Conservation (phyloP, 2,888 invertebrate genomes). For the Meliscaeva auricollis region DNA sequence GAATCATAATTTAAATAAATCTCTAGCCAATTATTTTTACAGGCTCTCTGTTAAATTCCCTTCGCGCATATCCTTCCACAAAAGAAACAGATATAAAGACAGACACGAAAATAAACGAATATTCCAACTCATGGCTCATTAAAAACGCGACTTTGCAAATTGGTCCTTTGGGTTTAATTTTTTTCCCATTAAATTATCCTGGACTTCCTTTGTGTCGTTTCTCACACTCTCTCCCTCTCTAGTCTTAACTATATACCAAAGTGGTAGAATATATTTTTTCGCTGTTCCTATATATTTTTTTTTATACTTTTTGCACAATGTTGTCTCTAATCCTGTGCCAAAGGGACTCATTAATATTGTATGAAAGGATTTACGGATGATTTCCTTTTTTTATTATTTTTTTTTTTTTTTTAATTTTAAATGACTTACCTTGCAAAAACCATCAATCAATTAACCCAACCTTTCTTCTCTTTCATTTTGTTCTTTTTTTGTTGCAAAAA, state of each 20-base stretch:
- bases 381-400: slow-evolving; percentile 8
- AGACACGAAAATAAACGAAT: slow-evolving; percentile 4
- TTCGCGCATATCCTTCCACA: slow-evolving; percentile 10
- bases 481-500: not conserved
- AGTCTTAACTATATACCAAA: slow-evolving; percentile 1
- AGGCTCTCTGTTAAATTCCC: slow-evolving; percentile 11
- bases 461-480: not conserved
- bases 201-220: slow-evolving; percentile 68
- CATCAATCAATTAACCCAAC: slow-evolving; percentile 61
- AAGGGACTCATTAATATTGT: slow-evolving; percentile 72
- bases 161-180: slow-evolving; percentile 75
- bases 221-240: no score
- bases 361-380: slow-evolving; percentile 65
- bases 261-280: slow-evolving; percentile 18
- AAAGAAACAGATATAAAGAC: not conserved
- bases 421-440: slow-evolving; percentile 59
- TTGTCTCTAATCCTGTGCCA: slow-evolving; percentile 65
- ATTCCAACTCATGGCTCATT: slow-evolving; percentile 68
- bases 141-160: slow-evolving; percentile 74
- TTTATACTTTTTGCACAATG: slow-evolving; percentile 14
- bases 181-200: slow-evolving; percentile 73
- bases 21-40: slow-evolving; percentile 25
- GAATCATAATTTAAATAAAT: slow-evolving; percentile 49
- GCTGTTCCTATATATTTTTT: not conserved
- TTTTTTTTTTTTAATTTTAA: slow-evolving; percentile 6